phyloP scores from a whole-genome alignment of 2,888 invertebrate genomes.

The Furcula furcula region DNA sequence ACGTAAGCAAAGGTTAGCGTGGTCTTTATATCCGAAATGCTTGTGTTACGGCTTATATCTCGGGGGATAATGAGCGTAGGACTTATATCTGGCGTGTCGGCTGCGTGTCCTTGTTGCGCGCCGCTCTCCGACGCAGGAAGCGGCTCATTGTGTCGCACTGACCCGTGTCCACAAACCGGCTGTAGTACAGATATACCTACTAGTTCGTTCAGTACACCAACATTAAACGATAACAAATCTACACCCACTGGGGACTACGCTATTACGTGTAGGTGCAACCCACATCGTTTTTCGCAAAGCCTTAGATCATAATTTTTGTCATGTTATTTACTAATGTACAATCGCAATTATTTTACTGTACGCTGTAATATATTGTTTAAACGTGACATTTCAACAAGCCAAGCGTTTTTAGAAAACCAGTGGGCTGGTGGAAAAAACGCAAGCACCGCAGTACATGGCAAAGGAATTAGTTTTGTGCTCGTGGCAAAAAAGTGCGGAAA shows the following conservation, averaged over 20 bases:
- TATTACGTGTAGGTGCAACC: conserved; percentile 9
- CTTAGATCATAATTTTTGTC: conserved; percentile 4
- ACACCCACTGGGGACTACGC: conserved; percentile 14
- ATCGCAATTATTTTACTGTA: neutral
- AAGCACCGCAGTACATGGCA: conserved; percentile 9
- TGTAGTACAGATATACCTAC: conserved; percentile 11
- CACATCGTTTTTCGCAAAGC: conserved; percentile 11
- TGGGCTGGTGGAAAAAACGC: conserved; percentile 12
- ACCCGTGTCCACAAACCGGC: conserved; percentile 55
- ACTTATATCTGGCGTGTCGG: conserved; percentile 52
- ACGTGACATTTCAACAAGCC: conserved; percentile 19
- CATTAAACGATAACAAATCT: conserved; percentile 20
- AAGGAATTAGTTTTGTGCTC: conserved; percentile 9
- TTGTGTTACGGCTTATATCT: conserved; percentile 19
- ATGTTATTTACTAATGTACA: conserved; percentile 5
- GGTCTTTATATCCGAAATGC: neutral
- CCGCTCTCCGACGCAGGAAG: conserved; percentile 61
- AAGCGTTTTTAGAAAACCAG: conserved; percentile 18
- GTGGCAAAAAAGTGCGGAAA: conserved; percentile 8
- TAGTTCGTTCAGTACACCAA: conserved; percentile 9
- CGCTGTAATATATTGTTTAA: conserved; percentile 13
- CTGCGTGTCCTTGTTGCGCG: conserved; percentile 61
- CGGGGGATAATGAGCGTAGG: conserved; percentile 36
- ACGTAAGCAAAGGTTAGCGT: no score
- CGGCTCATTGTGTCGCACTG: conserved; percentile 68